Percentiles rank a stretch among this genome's conserved stretches.
Conservation (phyloP, 2,113 vertebrate genomes). For the Poeciliopsis turrubarensis region DNA sequence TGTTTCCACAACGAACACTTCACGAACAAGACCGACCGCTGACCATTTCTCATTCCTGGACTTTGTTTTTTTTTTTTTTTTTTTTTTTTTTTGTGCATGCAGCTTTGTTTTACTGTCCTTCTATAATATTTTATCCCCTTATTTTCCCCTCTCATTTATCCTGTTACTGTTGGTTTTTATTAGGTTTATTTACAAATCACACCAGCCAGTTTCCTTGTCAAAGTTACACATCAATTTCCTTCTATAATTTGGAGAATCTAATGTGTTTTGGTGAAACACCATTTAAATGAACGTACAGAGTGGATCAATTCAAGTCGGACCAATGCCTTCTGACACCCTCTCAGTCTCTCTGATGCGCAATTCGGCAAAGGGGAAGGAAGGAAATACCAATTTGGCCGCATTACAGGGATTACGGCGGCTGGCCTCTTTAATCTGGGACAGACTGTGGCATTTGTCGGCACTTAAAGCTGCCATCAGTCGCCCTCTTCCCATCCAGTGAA, state of each 20-base stretch:
- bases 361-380: constrained; percentile 31
- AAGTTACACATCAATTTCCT: background rate
- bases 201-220: background rate
- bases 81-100: no score
- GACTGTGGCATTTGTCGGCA: constrained; percentile 69
- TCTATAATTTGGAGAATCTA: background rate
- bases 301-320: background rate
- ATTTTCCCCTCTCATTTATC: background rate
- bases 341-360: constrained; percentile 6
- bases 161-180: background rate
- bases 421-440: constrained; percentile 74
- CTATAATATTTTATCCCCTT: background rate
- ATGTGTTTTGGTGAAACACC: background rate
- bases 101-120: background rate
- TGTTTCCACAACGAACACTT: constrained; percentile 40
- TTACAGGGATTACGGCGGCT: constrained; percentile 68
- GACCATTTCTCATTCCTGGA: background rate
- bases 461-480: constrained; percentile 65
- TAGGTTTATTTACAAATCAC: background rate
- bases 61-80: background rate
- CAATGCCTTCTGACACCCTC: background rate
- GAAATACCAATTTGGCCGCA: constrained; percentile 71
- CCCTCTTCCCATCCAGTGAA: constrained; percentile 23
- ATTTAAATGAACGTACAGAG: background rate
- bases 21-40: background rate